Evolutionary conservation across 37 sponge, comb jelly and placozoan genomes (phyloP).

Genomic region (Agelas oroides): DNA sequence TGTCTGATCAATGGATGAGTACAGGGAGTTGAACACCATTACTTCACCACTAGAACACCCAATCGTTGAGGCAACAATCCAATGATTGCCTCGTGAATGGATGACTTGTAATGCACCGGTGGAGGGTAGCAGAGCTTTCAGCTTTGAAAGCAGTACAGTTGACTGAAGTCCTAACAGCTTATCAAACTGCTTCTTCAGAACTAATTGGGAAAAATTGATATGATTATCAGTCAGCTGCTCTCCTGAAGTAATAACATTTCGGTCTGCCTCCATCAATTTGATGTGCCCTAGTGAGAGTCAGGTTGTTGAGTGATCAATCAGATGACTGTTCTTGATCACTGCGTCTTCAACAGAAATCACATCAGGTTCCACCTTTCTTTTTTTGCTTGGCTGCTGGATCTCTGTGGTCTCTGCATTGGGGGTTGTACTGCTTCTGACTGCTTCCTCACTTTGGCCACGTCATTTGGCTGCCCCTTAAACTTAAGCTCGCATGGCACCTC

Average conservation of each 20-base stretch:
- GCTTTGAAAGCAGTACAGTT: not conserved
- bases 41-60: slow-evolving; percentile 8
- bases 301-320: too few relatives aligned
- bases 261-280: too few relatives aligned
- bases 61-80: slow-evolving; percentile 51
- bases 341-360: not conserved
- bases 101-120: slow-evolving; percentile 16
- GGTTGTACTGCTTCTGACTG: too few relatives aligned
- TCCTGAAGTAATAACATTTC: slow-evolving; percentile 29
- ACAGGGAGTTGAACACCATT: slow-evolving; percentile 42
- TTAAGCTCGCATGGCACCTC: slow-evolving; percentile 23
- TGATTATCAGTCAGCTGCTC: slow-evolving; percentile 36
- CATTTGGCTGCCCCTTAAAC: not conserved
- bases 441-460: not conserved
- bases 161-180: slow-evolving; percentile 7
- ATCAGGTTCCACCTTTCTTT: not conserved
- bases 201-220: slow-evolving; percentile 56
- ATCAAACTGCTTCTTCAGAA: slow-evolving; percentile 24
- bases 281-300: too few relatives aligned
- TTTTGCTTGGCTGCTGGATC: too few relatives aligned
- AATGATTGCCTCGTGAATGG: slow-evolving; percentile 48
- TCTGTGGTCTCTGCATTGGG: too few relatives aligned
- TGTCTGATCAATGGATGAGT: slow-evolving; percentile 23
- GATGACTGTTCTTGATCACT: too few relatives aligned
- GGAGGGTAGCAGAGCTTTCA: not conserved